phyloP scores from a whole-genome alignment of 2,113 vertebrate genomes.

The Prinia subflava region DNA sequence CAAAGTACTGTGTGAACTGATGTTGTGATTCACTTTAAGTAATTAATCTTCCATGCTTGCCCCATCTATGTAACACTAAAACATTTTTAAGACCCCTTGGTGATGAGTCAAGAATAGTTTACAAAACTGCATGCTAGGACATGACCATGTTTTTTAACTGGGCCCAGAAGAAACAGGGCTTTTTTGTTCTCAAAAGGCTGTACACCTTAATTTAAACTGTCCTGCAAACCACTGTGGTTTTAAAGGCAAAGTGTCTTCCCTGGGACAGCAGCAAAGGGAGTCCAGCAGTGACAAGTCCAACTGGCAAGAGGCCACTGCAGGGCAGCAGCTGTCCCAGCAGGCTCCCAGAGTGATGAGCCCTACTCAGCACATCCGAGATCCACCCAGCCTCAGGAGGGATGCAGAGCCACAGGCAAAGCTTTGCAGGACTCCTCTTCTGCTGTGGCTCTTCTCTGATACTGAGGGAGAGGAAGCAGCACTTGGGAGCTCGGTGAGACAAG shows the following conservation, averaged over 20 bases:
- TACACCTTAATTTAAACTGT: neutral
- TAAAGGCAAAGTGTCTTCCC: neutral
- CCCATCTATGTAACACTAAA: neutral
- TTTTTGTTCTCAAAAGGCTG: neutral
- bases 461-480: accelerated
- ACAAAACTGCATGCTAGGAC: neutral
- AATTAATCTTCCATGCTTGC: neutral
- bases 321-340: neutral
- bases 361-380: neutral
- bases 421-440: neutral
- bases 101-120: neutral
- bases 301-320: neutral
- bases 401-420: neutral
- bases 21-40: neutral
- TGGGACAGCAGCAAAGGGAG: neutral
- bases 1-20: neutral
- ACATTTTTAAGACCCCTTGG: neutral
- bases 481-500: neutral
- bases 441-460: neutral
- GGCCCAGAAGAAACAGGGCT: neutral
- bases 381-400: accelerated
- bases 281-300: neutral
- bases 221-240: neutral
- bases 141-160: neutral
- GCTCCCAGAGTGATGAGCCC: neutral